Percentiles rank a stretch among this genome's conserved stretches.
Conservation (phyloP, 2,797 vertebrate genomes). For the Neomorphus geoffroyi region DNA sequence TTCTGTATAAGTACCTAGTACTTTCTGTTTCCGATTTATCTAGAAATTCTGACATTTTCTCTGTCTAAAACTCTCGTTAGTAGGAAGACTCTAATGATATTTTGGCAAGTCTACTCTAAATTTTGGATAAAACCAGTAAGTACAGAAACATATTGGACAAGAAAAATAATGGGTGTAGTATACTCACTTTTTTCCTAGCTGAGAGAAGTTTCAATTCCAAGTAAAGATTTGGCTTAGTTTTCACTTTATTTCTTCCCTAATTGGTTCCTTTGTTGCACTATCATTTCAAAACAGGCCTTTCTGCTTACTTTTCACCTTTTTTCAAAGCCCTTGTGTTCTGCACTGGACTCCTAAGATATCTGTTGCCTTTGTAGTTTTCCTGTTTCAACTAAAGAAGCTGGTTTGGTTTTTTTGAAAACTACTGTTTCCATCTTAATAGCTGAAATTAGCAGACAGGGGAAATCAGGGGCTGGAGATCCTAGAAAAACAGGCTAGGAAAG, state of each 20-base stretch:
- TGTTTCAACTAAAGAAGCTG: neutral
- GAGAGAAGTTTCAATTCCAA: neutral
- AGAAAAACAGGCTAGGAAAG: neutral
- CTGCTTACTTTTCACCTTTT: neutral
- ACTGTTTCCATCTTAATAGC: neutral
- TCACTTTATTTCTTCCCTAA: neutral
- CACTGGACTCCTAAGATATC: neutral
- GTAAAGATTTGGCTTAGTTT: neutral
- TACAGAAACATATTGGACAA: neutral
- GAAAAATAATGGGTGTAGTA: neutral
- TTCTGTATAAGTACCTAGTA: neutral
- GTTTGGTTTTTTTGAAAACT: neutral
- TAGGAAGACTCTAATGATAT: neutral
- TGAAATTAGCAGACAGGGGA: neutral
- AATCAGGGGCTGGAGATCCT: neutral
- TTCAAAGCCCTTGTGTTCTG: neutral
- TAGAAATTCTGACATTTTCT: neutral
- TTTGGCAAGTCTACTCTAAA: neutral
- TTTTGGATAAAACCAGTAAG: conserved; percentile 17
- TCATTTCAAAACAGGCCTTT: neutral
- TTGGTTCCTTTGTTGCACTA: neutral
- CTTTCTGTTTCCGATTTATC: conserved; percentile 27
- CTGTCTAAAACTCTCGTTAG: conserved; percentile 34
- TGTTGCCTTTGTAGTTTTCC: neutral
- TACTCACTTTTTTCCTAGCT: neutral